Base-by-base conservation (phyloP, 2,113 vertebrate genomes). In the Thalassoma bifasciatum region DNA sequence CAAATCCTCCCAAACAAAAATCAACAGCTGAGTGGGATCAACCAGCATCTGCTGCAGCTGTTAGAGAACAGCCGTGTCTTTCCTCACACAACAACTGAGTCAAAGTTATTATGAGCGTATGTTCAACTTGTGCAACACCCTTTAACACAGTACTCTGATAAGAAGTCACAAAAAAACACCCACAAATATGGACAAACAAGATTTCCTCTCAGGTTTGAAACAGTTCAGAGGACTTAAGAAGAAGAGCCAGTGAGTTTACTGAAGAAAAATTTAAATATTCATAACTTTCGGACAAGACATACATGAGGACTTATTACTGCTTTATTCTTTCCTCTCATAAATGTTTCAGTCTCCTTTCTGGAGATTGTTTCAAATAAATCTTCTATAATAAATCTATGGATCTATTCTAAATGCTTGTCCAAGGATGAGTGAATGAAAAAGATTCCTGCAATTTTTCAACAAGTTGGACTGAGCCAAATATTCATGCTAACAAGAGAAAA, bases 41-140 rank as follows among this genome's bases (percentile, higher is more conserved):
- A 76, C 8, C 21, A 50, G 54, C 60, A 79, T 77, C 56, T 70
- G 59, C 70, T 75, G 64, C 84, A 86, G 68, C 73, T 86, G 81
- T 70, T 53, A 16, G 24, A 36, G 24, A 52, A 67, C 56, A 66
- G 38, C 72, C 50, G 10, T 51, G 52, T 66, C 63, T 85, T n/a
- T 69, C 17, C 19, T 37, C 30, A 34, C 21, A 66, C 24, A 30
- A 22, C 67, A 62, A 53, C 66, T 57, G 56, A 54, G 38, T 22
- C n/a, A 34, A 65, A 38, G 10, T 19, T 72, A 26, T 54, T 49
- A 26, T 51, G 6, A 9, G 9, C 40, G 42, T 1, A 10, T 65
- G 46, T 46, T 46, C 23, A 47, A 34, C 63, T 58, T 70, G 52
- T 52, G 17, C 36, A 52, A 52, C 36, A 50, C 24, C 30, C 57